Percentiles rank a stretch among this genome's conserved stretches.
These are phyloP conservation scores for Dryas iulia DNA, from an alignment of 1,140 invertebrate species.

Conservation along the genomic window DNA sequence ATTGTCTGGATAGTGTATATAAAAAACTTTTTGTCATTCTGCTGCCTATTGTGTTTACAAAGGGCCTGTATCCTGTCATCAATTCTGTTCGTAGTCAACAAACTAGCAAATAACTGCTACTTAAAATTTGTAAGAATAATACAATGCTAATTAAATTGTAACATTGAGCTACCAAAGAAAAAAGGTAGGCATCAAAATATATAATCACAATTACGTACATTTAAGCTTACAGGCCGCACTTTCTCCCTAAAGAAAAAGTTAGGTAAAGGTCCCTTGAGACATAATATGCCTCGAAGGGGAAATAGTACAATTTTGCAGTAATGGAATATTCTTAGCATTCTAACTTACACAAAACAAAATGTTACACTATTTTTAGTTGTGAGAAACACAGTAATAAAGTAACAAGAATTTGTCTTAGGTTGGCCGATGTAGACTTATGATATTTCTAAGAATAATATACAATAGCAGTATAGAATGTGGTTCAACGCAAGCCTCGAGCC, in stretches of 20 bases:
- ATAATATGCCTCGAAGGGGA: too few relatives aligned
- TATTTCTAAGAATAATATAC: constrained; percentile 69
- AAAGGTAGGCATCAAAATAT: too few relatives aligned
- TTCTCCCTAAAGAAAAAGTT: not conserved
- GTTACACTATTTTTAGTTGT: not conserved
- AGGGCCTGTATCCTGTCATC: constrained; percentile 61
- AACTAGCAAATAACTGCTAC: not conserved
- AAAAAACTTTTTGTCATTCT: constrained; percentile 62
- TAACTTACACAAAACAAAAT: not conserved
- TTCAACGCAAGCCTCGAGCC: constrained; percentile 59
- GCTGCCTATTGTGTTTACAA: constrained; percentile 64
- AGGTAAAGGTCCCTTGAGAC: not conserved
- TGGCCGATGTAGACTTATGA: constrained; percentile 12
- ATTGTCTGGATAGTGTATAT: constrained; percentile 52
- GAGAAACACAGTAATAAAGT: not conserved
- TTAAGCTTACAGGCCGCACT: not conserved
- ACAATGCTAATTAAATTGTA: not conserved
- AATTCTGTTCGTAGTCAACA: constrained; percentile 22
- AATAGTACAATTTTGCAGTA: not conserved
- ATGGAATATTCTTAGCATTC: not conserved
- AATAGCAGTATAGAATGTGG: constrained; percentile 65
- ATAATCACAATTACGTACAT: too few relatives aligned
- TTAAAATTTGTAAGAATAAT: not conserved
- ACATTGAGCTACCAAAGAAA: not conserved
- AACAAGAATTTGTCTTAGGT: constrained; percentile 18